Base-by-base conservation (phyloP, 2,113 vertebrate species). In the Pteruthius melanotis region DNA sequence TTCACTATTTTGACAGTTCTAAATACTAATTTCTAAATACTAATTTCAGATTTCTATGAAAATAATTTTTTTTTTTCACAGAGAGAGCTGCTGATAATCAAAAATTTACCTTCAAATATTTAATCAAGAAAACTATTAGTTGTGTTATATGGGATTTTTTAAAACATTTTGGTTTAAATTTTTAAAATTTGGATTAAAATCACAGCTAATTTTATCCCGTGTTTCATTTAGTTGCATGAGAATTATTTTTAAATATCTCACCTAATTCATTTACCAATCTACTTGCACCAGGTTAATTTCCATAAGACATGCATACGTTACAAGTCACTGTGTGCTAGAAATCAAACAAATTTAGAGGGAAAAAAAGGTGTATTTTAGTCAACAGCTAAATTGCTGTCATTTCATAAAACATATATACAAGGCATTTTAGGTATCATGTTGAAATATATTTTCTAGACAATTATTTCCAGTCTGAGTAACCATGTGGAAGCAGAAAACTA, bases 401-500 rank as follows among this genome's bases (percentile, higher is more conserved):
- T 96, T 81, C 50, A 77, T 89, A 74, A 74, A 78, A 88, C 1
- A 24, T 19, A 57, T 76, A 71, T 68, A 78, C 15, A 64, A 66
- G 83, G 15, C 42, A 90, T 97, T 97, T 96, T 95, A 95, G 85
- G 87, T 97, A 94, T 94, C 91, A 96, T 64, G 96, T 83, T 90
- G 61, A 97, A 96, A 95, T 64, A 40, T 96, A 88, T 97, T 97
- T 98, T 97, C 79, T 95, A 94, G 97, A 94, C 93, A 97, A 98
- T 97, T 97, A 97, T 97, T 98, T 98, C 95, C 97, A 97, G 96
- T 92, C 47, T 90, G 72, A 90, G 81, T 78, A 93, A 70, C 94
- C 97, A 98, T 97, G 97, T 98, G 97, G 97, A 97, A 98, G 94
- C 57, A 94, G 95, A 97, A 97, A 98, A 95, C 65, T 93, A 96